Percentiles rank a stretch among this genome's conserved stretches.
These are phyloP conservation scores for Abrostola tripartita DNA, from an alignment of 2,888 invertebrate genomes.

Conservation along the genomic window DNA sequence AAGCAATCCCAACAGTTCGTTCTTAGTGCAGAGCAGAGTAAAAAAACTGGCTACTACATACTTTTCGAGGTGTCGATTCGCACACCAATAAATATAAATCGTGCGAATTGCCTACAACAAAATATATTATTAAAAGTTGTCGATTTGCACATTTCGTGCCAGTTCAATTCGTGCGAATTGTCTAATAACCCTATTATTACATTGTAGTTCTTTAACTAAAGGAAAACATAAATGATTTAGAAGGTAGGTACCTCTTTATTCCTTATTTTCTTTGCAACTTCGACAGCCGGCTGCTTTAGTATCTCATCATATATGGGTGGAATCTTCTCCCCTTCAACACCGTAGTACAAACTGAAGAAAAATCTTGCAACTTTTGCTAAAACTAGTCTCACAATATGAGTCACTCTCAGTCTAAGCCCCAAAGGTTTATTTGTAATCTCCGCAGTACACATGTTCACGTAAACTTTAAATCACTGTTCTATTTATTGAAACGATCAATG, in stretches of 20 bases:
- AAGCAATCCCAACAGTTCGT: no score
- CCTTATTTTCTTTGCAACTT: slow-evolving; percentile 93
- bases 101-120: no score
- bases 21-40: no score
- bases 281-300: slow-evolving; percentile 91
- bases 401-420: slow-evolving; percentile 66
- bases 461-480: slow-evolving; percentile 54
- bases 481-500: slow-evolving; percentile 51
- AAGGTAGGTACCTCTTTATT: slow-evolving; percentile 91
- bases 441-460: slow-evolving; percentile 62
- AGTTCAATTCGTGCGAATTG: no score
- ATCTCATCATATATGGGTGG: slow-evolving; percentile 92
- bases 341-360: slow-evolving; percentile 86
- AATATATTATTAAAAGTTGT: no score
- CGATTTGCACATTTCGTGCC: no score
- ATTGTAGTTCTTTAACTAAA: no score
- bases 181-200: no score
- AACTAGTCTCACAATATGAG: slow-evolving; percentile 70
- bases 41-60: no score
- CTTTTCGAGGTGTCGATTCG: no score
- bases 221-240: not conserved
- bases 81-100: no score
- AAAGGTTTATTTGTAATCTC: slow-evolving; percentile 62
- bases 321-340: slow-evolving; percentile 89
- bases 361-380: slow-evolving; percentile 70